Evolutionary conservation across 2,888 invertebrate genomes (phyloP).

Genomic region (Acanthopleura granulata): DNA sequence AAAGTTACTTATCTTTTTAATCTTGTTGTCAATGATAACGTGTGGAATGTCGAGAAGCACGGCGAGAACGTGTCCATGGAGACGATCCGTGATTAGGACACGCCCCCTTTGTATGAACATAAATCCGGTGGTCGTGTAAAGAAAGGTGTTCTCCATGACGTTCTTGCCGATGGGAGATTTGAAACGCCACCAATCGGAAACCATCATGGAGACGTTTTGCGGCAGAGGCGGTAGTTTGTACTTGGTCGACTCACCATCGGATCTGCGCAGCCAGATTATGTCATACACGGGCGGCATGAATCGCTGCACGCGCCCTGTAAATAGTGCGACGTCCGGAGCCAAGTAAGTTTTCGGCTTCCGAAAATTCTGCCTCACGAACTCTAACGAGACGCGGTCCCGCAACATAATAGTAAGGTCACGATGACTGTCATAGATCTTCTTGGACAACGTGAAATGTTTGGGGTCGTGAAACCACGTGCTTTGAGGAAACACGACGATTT

Average conservation of each 20-base stretch:
- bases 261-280: slow-evolving; percentile 34
- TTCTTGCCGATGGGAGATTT: slow-evolving; percentile 21
- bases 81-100: slow-evolving; percentile 36
- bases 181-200: slow-evolving; percentile 31
- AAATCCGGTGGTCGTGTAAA: slow-evolving; percentile 29
- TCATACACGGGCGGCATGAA: slow-evolving; percentile 33
- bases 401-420: slow-evolving; percentile 28
- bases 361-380: slow-evolving; percentile 24
- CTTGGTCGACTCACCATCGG: slow-evolving; percentile 25
- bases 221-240: slow-evolving; percentile 26
- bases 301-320: slow-evolving; percentile 26
- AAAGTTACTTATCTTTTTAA: slow-evolving; percentile 29
- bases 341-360: slow-evolving; percentile 24
- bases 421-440: slow-evolving; percentile 24
- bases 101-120: slow-evolving; percentile 36
- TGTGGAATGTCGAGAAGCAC: slow-evolving; percentile 36
- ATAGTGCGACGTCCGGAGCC: slow-evolving; percentile 36
- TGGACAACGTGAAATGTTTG: slow-evolving; percentile 2
- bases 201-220: slow-evolving; percentile 18
- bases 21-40: slow-evolving; percentile 35
- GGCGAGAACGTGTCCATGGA: slow-evolving; percentile 39
- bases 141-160: slow-evolving; percentile 28
- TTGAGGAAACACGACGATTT: slow-evolving; percentile 33
- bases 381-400: slow-evolving; percentile 26
- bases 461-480: slow-evolving; percentile 25